A percentile compares a stretch with the other conserved stretches of the same genome.
Conservation (phyloP, 1,140 invertebrate species). For the Drosophila arizonae region DNA sequence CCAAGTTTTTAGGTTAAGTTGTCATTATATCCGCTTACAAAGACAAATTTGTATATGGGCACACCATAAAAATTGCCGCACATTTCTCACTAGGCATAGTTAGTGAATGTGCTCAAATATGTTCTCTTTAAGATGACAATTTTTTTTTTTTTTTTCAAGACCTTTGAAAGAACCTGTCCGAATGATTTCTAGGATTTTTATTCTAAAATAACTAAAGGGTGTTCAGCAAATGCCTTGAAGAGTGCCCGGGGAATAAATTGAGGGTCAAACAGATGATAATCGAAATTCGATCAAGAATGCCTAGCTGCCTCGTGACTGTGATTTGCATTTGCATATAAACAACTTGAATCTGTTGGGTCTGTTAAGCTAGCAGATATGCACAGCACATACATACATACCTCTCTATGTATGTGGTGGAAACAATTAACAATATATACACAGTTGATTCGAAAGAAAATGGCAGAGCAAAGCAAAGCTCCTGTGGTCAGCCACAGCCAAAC, state of each 20-base stretch:
- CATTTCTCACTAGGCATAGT: neutral
- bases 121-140: too few species aligned
- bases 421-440: slow-evolving; percentile 5
- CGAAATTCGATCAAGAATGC: too few species aligned
- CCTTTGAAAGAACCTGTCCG: too few species aligned
- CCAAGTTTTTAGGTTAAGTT: slow-evolving; percentile 56
- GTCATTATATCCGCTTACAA: slow-evolving; percentile 57
- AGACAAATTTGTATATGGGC: slow-evolving; percentile 57
- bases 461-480: slow-evolving; percentile 1
- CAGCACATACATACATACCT: neutral
- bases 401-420: neutral
- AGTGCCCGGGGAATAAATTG: too few species aligned
- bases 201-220: too few species aligned
- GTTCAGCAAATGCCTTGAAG: too few species aligned
- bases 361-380: neutral
- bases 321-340: too few species aligned
- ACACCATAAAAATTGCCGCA: neutral
- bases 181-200: too few species aligned
- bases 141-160: too few species aligned
- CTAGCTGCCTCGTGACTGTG: too few species aligned
- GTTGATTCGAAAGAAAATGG: slow-evolving; percentile 10
- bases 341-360: neutral
- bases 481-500: slow-evolving; percentile 2
- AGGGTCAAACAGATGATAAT: too few species aligned
- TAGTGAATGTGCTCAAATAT: too few species aligned